Evolutionary conservation across 2,113 vertebrate species (phyloP).

Genomic region (Isichthys henryi): DNA sequence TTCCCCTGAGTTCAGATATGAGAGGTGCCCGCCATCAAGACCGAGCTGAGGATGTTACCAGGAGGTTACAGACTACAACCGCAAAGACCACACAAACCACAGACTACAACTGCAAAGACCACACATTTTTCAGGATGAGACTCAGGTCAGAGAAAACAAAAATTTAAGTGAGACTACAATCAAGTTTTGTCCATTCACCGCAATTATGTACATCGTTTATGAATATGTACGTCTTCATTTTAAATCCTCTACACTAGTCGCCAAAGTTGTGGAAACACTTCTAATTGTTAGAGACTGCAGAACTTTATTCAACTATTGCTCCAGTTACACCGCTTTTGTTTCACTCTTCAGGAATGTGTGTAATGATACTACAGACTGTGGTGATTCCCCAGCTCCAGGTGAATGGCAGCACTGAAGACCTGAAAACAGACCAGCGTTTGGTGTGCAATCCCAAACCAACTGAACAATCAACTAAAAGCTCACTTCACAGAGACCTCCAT

Average conservation of each 20-base stretch:
- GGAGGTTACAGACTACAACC: not conserved
- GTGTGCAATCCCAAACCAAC: not conserved
- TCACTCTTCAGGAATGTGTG: not conserved
- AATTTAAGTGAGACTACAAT: not conserved
- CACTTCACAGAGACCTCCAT: not conserved
- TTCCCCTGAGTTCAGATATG: conserved; percentile 29
- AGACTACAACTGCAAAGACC: not conserved
- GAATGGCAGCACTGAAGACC: not conserved
- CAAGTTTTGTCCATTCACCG: not conserved
- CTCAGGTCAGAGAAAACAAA: not conserved
- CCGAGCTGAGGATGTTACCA: not conserved
- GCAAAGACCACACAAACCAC: not conserved
- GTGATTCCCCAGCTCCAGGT: not conserved
- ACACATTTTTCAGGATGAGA: not conserved
- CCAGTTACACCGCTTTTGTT: not conserved
- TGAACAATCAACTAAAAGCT: not conserved
- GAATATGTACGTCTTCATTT: not conserved
- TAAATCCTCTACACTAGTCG: not conserved
- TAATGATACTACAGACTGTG: not conserved
- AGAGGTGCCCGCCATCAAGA: not conserved
- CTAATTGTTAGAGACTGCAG: too few species aligned
- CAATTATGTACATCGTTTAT: not conserved
- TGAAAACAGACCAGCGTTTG: not conserved
- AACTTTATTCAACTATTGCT: too few species aligned
- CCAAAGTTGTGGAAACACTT: too few species aligned